Evolutionary conservation across 2,797 vertebrate species (phyloP).

Genomic region (Ispidina lecontei): DNA sequence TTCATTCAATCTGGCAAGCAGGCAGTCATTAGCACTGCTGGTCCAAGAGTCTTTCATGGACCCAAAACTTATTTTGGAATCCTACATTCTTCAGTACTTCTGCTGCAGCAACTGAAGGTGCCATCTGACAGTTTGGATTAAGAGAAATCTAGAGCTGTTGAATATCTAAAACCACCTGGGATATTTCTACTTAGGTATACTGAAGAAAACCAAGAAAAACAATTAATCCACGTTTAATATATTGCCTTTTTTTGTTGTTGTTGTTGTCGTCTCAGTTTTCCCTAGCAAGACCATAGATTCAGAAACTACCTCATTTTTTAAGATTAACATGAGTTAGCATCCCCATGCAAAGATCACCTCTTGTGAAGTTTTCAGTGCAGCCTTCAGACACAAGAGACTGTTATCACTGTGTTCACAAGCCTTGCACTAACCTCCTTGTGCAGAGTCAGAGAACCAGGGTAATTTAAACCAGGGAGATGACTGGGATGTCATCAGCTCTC

Average conservation of each 20-base stretch:
- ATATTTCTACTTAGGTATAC: background rate
- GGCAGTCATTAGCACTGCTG: background rate
- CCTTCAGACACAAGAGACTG: background rate
- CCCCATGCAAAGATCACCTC: background rate
- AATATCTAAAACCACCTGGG: rapidly evolving
- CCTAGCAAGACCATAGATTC: no score
- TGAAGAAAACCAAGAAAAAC: background rate
- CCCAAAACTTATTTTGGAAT: background rate
- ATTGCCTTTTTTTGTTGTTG: background rate
- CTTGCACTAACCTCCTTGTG: background rate
- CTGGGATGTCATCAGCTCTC: background rate
- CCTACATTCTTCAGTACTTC: background rate
- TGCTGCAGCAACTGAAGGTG: background rate
- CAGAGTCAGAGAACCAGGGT: background rate
- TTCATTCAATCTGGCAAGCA: background rate
- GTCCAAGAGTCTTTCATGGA: background rate
- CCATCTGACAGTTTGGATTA: background rate
- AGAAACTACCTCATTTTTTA: background rate
- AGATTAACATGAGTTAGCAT: background rate
- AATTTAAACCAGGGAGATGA: rapidly evolving
- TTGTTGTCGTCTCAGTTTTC: background rate
- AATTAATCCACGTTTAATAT: background rate
- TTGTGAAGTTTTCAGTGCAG: background rate
- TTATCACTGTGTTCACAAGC: background rate
- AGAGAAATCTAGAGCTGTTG: background rate